Conservation (phyloP, 2,113 vertebrate genomes). For the Suncus etruscus region DNA sequence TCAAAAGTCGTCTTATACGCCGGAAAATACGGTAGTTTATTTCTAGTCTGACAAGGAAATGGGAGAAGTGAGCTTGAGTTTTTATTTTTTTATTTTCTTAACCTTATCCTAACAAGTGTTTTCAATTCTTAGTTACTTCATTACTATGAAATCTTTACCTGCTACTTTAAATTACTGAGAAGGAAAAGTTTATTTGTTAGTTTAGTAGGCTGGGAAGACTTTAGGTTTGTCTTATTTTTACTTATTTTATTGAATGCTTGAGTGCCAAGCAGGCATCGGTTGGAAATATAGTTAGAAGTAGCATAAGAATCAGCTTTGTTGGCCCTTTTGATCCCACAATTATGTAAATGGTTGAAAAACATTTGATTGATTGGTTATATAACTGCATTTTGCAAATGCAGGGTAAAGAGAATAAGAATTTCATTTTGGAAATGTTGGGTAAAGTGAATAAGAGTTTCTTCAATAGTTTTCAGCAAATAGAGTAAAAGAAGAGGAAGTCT, state of each 20-base stretch:
- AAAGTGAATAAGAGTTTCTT: conserved; percentile 31
- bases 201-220: not conserved
- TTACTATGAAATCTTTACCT: conserved; percentile 20
- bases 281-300: not conserved
- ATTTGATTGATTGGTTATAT: not conserved
- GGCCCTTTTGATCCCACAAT: not conserved
- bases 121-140: not conserved
- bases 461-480: conserved; percentile 8
- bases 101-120: not conserved
- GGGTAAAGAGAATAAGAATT: not conserved
- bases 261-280: not conserved
- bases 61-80: conserved; percentile 28
- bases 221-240: conserved; percentile 2
- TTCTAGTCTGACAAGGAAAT: not conserved
- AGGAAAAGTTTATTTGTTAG: conserved; percentile 42
- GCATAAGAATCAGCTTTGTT: not conserved
- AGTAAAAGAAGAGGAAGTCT: not conserved
- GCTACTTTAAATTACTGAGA: conserved; percentile 41
- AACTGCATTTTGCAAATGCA: conserved; percentile 27
- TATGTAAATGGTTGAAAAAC: conserved; percentile 1
- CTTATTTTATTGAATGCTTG: not conserved
- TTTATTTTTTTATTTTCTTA: conserved; percentile 20
- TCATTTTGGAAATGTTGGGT: not conserved
- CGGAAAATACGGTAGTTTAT: not conserved
- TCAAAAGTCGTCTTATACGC: too few species aligned